Conservation (phyloP, 2,113 vertebrate genomes). For the Ictalurus punctatus region DNA sequence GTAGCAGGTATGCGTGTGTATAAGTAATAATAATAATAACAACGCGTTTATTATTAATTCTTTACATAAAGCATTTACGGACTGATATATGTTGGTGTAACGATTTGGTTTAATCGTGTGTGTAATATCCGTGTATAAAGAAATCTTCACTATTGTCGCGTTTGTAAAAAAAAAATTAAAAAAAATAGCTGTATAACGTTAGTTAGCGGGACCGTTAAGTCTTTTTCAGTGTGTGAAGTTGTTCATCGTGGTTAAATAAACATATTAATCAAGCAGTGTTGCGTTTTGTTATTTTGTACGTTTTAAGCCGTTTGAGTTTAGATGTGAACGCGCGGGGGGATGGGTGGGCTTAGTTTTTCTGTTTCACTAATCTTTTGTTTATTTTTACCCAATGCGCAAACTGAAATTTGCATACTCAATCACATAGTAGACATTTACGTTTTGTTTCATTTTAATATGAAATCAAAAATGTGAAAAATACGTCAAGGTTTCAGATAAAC, state of each 20-base stretch:
- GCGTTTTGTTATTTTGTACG: background rate
- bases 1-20: slow-evolving; percentile 4
- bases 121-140: background rate
- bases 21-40: background rate
- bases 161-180: background rate
- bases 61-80: background rate
- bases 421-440: too few relatives aligned
- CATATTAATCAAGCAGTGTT: background rate
- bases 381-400: background rate
- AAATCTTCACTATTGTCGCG: background rate
- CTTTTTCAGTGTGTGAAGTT: background rate
- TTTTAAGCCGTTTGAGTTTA: background rate
- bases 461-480: background rate
- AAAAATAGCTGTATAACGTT: background rate
- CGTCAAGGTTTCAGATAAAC: background rate
- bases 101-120: background rate
- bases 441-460: background rate
- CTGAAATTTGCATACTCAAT: background rate
- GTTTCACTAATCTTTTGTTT: background rate
- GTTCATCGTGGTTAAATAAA: background rate
- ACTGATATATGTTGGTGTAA: too few relatives aligned
- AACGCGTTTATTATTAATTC: background rate
- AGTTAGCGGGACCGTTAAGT: background rate
- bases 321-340: background rate
- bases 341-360: background rate